Evolutionary conservation across 2,797 vertebrate genomes (phyloP).

Genomic region (Phoeniculus purpureus): DNA sequence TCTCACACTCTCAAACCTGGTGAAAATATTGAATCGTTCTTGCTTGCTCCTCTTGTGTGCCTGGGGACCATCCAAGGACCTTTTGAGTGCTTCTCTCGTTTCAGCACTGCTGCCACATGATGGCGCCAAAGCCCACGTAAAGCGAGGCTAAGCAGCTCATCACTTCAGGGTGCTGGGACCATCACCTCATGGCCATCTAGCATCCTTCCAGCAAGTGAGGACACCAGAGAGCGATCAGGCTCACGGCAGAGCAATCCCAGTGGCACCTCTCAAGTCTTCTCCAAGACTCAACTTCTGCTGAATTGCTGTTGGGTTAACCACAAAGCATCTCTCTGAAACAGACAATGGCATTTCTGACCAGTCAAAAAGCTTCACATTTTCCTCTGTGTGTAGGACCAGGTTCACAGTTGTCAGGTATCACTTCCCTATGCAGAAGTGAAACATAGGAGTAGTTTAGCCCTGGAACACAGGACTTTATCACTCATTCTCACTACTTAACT

Average conservation of each 20-base stretch:
- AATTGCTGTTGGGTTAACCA: neutral
- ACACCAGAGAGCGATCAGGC: rapidly evolving
- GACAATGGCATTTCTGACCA: neutral
- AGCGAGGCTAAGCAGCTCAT: neutral
- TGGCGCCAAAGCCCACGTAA: conserved; percentile 54
- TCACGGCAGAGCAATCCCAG: neutral
- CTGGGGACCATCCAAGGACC: rapidly evolving
- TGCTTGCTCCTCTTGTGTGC: rapidly evolving
- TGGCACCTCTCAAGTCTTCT: neutral
- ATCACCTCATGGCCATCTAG: neutral
- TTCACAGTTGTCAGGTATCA: neutral
- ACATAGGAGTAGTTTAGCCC: neutral
- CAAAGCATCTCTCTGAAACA: neutral
- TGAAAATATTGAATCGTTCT: neutral
- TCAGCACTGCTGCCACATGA: conserved; percentile 29
- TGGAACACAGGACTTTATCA: rapidly evolving
- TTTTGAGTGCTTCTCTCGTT: neutral
- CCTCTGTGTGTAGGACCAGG: neutral
- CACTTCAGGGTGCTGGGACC: neutral
- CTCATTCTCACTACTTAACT: neutral
- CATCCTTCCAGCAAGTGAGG: neutral
- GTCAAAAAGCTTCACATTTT: neutral
- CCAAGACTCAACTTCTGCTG: neutral
- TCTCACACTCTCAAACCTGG: neutral
- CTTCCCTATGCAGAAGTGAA: neutral